phyloP scores from a whole-genome alignment of 1,140 invertebrate genomes.

The Sitophilus oryzae region DNA sequence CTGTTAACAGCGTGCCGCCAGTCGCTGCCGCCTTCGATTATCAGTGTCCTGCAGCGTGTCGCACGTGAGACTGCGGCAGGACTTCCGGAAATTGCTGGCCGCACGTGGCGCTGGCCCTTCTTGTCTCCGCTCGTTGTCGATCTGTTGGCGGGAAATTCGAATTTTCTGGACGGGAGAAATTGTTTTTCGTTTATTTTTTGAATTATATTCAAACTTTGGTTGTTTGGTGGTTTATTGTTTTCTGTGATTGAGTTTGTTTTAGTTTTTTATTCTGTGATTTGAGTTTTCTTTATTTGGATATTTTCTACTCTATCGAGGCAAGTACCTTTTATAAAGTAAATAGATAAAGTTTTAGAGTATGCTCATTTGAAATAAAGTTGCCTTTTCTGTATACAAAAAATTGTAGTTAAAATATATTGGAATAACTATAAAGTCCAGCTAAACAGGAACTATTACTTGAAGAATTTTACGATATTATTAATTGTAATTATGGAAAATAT shows the following conservation, averaged over 20 bases:
- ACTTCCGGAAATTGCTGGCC: conserved; percentile 5
- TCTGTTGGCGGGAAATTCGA: background rate
- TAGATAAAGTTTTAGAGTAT: too few species aligned
- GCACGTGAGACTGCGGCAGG: conserved; percentile 7
- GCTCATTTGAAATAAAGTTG: too few species aligned
- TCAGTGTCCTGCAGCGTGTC: conserved; percentile 17
- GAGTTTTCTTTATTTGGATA: background rate
- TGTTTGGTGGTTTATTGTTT: background rate
- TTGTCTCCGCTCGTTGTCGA: background rate
- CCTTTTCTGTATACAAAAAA: too few species aligned
- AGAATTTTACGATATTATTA: too few species aligned
- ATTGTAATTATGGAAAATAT: too few species aligned
- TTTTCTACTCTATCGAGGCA: too few species aligned
- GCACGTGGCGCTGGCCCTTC: conserved; percentile 11
- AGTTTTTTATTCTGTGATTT: background rate
- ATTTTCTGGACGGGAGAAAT: background rate
- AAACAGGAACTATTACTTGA: too few species aligned
- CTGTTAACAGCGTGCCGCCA: conserved; percentile 8
- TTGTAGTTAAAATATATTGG: too few species aligned
- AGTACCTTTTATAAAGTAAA: too few species aligned
- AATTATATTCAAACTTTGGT: background rate
- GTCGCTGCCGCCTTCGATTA: conserved; percentile 6
- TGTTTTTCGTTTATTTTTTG: background rate
- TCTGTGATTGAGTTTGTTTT: background rate
- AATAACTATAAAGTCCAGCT: too few species aligned